Percentiles rank a stretch among this genome's conserved stretches.
Evolutionary conservation across 1,140 invertebrate species (phyloP).

Genomic region (Drosophila prosaltans): DNA sequence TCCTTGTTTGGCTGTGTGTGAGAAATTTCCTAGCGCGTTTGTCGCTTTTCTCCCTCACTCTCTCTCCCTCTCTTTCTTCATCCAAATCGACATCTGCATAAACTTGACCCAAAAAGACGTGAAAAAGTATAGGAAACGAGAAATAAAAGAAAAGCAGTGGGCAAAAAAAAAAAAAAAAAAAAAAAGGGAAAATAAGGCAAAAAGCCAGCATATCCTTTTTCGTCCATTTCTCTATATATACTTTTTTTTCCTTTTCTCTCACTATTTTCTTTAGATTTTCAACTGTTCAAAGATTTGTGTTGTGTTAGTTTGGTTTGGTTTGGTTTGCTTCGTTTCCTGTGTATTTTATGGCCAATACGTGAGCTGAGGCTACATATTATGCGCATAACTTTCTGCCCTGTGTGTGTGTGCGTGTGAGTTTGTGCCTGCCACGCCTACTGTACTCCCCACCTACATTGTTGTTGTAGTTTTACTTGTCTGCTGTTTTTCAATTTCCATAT

Average conservation of each 20-base stretch:
- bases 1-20: conserved; percentile 45
- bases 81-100: conserved; percentile 70
- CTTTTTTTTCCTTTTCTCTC: conserved; percentile 40
- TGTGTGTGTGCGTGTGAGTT: conserved; percentile 47
- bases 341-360: conserved; percentile 79
- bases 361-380: conserved; percentile 69
- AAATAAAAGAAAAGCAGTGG: conserved; percentile 19
- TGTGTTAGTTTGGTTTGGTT: conserved; percentile 27
- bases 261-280: conserved; percentile 73
- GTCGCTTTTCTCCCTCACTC: conserved; percentile 41
- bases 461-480: conserved; percentile 33
- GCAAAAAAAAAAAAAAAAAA: not conserved
- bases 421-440: conserved; percentile 40
- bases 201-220: conserved; percentile 51
- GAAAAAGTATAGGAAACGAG: conserved; percentile 16
- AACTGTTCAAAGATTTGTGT: conserved; percentile 65
- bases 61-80: not conserved
- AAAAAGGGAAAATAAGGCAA: conserved; percentile 19
- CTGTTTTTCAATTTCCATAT: conserved; percentile 73
- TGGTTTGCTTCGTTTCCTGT: conserved; percentile 28
- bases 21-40: conserved; percentile 76
- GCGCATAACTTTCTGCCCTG: conserved; percentile 63
- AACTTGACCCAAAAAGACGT: conserved; percentile 71
- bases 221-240: no score
- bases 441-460: not conserved